Evolutionary conservation across 2,113 vertebrate species (phyloP).

Genomic region (Hiodon alosoides): DNA sequence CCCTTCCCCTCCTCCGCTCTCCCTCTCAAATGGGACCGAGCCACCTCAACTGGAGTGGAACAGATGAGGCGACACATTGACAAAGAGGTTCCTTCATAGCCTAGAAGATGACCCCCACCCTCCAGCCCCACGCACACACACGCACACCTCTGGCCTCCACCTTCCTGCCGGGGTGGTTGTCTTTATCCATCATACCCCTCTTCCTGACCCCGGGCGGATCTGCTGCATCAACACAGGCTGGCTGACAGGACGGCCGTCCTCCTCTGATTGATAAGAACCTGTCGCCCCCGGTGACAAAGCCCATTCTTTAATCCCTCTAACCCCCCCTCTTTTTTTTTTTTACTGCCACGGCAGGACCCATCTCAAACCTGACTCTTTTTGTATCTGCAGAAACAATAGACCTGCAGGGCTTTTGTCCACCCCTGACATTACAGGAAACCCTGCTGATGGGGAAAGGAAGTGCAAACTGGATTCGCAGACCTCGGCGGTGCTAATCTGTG

Average conservation of each 20-base stretch:
- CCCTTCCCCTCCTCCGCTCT: slow-evolving; percentile 29
- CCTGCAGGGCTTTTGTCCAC: slow-evolving; percentile 1
- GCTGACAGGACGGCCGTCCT: slow-evolving; percentile 53
- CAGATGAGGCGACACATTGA: slow-evolving; percentile 75
- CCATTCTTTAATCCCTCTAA: slow-evolving; percentile 42
- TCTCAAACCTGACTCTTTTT: background rate
- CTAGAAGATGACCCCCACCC: slow-evolving; percentile 66
- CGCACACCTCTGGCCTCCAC: slow-evolving; percentile 37
- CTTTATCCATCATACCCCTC: slow-evolving; percentile 83
- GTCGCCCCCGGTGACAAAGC: slow-evolving; percentile 60
- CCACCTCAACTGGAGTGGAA: slow-evolving; percentile 63
- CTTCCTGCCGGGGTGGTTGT: slow-evolving; percentile 81
- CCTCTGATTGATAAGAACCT: slow-evolving; percentile 55
- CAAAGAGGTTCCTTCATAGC: slow-evolving; percentile 78
- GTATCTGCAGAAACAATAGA: slow-evolving; percentile 6
- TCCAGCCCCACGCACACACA: slow-evolving; percentile 24
- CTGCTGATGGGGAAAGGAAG: background rate
- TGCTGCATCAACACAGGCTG: slow-evolving; percentile 68
- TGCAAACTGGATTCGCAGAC: background rate
- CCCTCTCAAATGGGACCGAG: slow-evolving; percentile 21
- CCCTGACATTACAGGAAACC: background rate
- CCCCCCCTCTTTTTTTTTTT: background rate
- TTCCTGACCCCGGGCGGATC: slow-evolving; percentile 79
- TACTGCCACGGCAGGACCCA: background rate
- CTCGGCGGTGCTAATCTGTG: background rate